Conservation (phyloP, 1,140 invertebrate genomes). For the Pomacea maculata region DNA sequence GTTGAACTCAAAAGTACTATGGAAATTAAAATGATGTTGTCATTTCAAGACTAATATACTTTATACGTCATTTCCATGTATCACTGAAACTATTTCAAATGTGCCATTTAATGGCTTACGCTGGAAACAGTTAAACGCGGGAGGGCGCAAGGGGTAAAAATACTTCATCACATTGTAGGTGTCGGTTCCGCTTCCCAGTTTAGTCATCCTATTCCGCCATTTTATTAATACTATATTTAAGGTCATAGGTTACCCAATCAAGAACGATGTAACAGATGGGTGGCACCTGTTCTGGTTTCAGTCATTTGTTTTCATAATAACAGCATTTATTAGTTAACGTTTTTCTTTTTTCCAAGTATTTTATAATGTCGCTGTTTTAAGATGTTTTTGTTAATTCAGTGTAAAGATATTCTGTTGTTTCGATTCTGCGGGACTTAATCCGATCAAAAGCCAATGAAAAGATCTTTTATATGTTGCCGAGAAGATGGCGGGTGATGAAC, state of each 20-base stretch:
- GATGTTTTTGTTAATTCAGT: not conserved
- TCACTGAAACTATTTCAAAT: too few relatives aligned
- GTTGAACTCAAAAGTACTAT: too few relatives aligned
- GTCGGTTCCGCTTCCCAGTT: slow-evolving; percentile 13
- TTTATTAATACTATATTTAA: slow-evolving; percentile 23
- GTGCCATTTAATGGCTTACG: too few relatives aligned
- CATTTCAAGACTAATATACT: too few relatives aligned
- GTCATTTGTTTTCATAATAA: not conserved
- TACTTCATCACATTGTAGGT: not conserved
- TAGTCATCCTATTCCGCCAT: slow-evolving; percentile 40
- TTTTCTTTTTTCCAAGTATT: not conserved
- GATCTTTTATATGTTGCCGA: slow-evolving; percentile 12
- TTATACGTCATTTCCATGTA: too few relatives aligned
- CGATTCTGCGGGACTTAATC: not conserved
- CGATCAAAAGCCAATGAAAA: slow-evolving; percentile 15
- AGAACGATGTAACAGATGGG: slow-evolving; percentile 20
- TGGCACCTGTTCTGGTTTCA: slow-evolving; percentile 5
- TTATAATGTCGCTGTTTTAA: not conserved
- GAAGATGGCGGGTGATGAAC: slow-evolving; percentile 45
- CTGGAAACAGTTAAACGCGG: too few relatives aligned
- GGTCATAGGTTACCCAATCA: slow-evolving; percentile 34
- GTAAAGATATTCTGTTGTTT: not conserved
- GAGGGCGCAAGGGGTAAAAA: too few relatives aligned
- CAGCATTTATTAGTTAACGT: too few relatives aligned
- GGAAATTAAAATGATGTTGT: too few relatives aligned